These are phyloP conservation scores for Drosophila arizonae DNA, from an alignment of 1,140 invertebrate species.

Conservation along the genomic window DNA sequence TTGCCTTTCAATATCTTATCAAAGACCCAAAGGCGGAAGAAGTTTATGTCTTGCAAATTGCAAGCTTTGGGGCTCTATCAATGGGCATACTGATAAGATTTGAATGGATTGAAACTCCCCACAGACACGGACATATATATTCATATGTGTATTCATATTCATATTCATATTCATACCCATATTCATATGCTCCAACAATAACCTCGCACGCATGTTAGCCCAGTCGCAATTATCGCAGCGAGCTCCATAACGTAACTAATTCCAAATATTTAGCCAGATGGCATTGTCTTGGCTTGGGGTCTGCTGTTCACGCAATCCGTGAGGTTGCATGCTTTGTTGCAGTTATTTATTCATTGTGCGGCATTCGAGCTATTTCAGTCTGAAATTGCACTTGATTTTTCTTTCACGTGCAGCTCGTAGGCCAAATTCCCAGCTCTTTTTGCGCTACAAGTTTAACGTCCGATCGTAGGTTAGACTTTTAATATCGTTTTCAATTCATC, in stretches of 20 bases:
- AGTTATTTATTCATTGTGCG: constrained; percentile 74
- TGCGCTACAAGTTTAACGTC: constrained; percentile 68
- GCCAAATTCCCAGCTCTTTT: constrained; percentile 68
- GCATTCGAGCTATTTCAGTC: constrained; percentile 64
- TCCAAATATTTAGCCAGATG: constrained; percentile 54
- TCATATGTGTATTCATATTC: not conserved
- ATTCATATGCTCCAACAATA: constrained; percentile 5
- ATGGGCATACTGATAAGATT: too few relatives aligned
- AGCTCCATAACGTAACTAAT: constrained; percentile 46
- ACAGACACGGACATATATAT: not conserved
- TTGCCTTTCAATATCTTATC: not conserved
- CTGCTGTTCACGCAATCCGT: constrained; percentile 66
- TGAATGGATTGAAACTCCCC: too few relatives aligned
- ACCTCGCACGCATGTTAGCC: constrained; percentile 47
- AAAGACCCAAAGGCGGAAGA: too few relatives aligned
- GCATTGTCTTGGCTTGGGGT: constrained; percentile 45
- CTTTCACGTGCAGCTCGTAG: constrained; percentile 41
- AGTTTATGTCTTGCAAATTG: too few relatives aligned
- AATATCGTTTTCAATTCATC: constrained; percentile 13
- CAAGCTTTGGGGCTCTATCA: too few relatives aligned
- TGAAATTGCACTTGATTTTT: constrained; percentile 67
- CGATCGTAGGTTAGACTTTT: constrained; percentile 40
- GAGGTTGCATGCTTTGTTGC: constrained; percentile 64
- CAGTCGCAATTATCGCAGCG: constrained; percentile 31
- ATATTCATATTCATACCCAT: constrained; percentile 6